These are phyloP conservation scores for Drosophila austrosaltans DNA, from an alignment of 2,888 invertebrate species.

Conservation along the genomic window DNA sequence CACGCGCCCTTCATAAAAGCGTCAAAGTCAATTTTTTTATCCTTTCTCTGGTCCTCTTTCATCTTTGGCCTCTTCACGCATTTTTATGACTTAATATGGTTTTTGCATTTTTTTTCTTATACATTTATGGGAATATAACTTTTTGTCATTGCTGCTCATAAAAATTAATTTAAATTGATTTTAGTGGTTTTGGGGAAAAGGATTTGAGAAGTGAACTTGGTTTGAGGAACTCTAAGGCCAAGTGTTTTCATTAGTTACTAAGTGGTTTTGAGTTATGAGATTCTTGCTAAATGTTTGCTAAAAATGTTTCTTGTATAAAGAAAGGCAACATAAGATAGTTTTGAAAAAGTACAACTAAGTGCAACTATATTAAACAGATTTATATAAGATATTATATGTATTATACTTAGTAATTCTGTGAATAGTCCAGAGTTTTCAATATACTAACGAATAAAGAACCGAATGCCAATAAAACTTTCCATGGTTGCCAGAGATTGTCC, in stretches of 20 bases:
- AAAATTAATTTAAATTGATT: slow-evolving; percentile 72
- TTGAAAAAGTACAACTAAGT: no score
- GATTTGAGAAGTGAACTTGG: slow-evolving; percentile 4
- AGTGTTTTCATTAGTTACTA: background rate
- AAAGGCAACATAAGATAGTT: no score
- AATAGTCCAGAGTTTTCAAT: no score
- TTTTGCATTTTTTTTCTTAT: slow-evolving; percentile 36
- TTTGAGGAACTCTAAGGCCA: slow-evolving; percentile 2
- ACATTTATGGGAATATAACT: slow-evolving; percentile 27
- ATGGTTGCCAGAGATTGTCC: no score
- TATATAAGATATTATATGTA: no score
- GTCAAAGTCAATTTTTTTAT: slow-evolving; percentile 66
- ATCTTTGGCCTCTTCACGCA: slow-evolving; percentile 16
- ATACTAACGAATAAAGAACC: no score
- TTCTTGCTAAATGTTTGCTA: background rate
- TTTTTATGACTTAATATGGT: slow-evolving; percentile 65
- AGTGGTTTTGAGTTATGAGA: background rate
- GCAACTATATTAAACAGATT: no score
- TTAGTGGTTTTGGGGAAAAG: slow-evolving; percentile 23
- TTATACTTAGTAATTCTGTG: no score
- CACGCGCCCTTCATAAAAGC: slow-evolving; percentile 70
- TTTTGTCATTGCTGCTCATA: slow-evolving; percentile 45
- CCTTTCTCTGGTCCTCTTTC: slow-evolving; percentile 26
- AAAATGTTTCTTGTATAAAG: no score
- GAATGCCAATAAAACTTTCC: no score